Evolutionary conservation across 2,888 invertebrate genomes (phyloP).

Genomic region (Drosophila bunnanda): DNA sequence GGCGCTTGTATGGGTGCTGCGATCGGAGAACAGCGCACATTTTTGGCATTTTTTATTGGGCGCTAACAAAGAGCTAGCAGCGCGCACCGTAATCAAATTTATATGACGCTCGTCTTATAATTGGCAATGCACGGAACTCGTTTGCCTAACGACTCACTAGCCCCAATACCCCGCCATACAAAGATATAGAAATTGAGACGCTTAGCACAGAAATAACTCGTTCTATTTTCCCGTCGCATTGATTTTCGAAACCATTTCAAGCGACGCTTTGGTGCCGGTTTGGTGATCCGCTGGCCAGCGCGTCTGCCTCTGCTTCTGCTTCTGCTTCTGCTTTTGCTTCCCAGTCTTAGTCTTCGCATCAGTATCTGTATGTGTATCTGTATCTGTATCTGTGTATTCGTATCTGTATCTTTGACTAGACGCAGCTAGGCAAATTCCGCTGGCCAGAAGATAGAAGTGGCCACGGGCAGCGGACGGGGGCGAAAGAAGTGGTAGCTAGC

Average conservation of each 20-base stretch:
- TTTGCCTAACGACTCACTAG: constrained; percentile 68
- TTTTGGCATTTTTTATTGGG: constrained; percentile 60
- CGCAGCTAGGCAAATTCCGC: constrained; percentile 73
- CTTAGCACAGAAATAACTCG: constrained; percentile 79
- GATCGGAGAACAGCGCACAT: constrained; percentile 43
- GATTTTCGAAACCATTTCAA: constrained; percentile 82
- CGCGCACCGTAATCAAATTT: constrained; percentile 61
- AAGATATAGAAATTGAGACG: constrained; percentile 67
- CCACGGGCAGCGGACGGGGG: constrained; percentile 8
- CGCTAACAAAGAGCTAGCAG: constrained; percentile 49
- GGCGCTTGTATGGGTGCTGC: constrained; percentile 27
- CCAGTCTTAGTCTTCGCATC: constrained; percentile 11
- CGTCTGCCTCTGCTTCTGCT: constrained; percentile 30
- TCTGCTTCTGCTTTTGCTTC: constrained; percentile 10
- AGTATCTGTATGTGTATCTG: constrained; percentile 37
- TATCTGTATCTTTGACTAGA: constrained; percentile 63
- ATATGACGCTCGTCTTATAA: constrained; percentile 68
- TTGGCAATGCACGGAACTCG: constrained; percentile 78
- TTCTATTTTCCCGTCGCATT: constrained; percentile 76
- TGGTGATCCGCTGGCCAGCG: constrained; percentile 35
- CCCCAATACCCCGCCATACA: constrained; percentile 54
- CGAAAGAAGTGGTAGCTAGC: constrained; percentile 47
- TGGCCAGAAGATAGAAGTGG: constrained; percentile 17
- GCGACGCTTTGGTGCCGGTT: constrained; percentile 67
- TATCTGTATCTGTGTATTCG: constrained; percentile 48